Evolutionary conservation across 1,140 invertebrate species (phyloP), one percentile per base, ranked within the genome.

Genomic region (Microplitis demolitor): DNA sequence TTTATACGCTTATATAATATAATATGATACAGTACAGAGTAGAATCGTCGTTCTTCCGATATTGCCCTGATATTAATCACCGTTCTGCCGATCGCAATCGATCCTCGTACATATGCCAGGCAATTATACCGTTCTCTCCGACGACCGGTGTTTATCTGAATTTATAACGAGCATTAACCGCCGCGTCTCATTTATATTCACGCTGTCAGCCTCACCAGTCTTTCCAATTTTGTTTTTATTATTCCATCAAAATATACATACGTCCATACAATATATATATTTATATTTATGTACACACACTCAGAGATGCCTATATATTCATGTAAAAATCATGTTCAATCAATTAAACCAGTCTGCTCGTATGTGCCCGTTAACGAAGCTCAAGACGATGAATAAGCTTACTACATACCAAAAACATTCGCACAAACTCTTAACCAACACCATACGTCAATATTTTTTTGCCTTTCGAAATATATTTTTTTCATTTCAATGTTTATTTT

Each of bases 141-240:
- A 45, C 39, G 39, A 68, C 53, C 34, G 54, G 54, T 68, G 66
- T 58, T 58, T 60, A 68, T 51, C 16, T 58, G 66, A 68, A 68
- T 68, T 68, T 68, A 58, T 68, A 68, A 68, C 66, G 66, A 68
- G 66, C 54, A 68, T 58, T 68, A 58, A 68, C 31, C n/a, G 11
- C 34, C n/a, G 37, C 34, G 11, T 39, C 53, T 68, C 66, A 60
- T 68, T 68, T 24, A 60, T 68, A 58, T 68, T 58, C 66, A n/a
- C 33, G 34, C 51, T 67, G 66, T 60, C 66, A 37, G 34, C 11
- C 35, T 56, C n/a, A 31, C 54, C 35, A 58, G 35, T 39, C 35
- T 37, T 68, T 68, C 34, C 54, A 45, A 58, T 68, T 68, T 68
- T 58, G 9, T 60, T 56, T 60, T 58, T 39, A 39, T 68, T 66